Evolutionary conservation across 2,797 vertebrate species (phyloP).

Genomic region (Microchirus variegatus): DNA sequence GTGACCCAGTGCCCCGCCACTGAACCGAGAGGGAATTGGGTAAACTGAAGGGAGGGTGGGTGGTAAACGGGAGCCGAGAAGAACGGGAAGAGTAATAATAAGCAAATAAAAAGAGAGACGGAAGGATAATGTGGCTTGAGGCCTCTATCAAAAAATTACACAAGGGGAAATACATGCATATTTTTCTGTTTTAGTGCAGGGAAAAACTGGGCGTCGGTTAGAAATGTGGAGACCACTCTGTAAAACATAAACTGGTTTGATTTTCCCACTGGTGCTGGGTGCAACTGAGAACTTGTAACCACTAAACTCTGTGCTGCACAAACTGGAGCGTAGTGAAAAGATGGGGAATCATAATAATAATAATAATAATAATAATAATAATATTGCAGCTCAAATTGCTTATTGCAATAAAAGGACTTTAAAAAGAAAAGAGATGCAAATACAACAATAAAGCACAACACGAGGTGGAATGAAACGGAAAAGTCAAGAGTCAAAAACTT

Average conservation of each 20-base stretch:
- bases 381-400: too few species aligned
- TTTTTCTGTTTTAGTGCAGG: constrained; percentile 12
- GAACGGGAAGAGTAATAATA: constrained; percentile 9
- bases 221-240: not conserved
- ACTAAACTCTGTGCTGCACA: not conserved
- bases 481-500: too few species aligned
- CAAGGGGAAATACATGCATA: constrained; percentile 14
- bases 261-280: constrained; percentile 17
- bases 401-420: too few species aligned
- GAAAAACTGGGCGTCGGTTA: constrained; percentile 26
- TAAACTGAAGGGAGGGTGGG: constrained; percentile 55
- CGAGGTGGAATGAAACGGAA: too few species aligned
- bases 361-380: too few species aligned
- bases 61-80: constrained; percentile 37
- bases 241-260: constrained; percentile 35
- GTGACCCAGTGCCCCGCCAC: constrained; percentile 81
- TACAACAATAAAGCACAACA: too few species aligned
- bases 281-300: constrained; percentile 10
- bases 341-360: not conserved
- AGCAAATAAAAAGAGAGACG: constrained; percentile 18
- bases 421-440: too few species aligned
- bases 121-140: constrained; percentile 10
- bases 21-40: constrained; percentile 78
- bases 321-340: constrained; percentile 46
- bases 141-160: constrained; percentile 8